Evolutionary conservation across 2,888 invertebrate species (phyloP), one percentile per base, ranked within the genome.

Genomic region (Nudaria mundana): DNA sequence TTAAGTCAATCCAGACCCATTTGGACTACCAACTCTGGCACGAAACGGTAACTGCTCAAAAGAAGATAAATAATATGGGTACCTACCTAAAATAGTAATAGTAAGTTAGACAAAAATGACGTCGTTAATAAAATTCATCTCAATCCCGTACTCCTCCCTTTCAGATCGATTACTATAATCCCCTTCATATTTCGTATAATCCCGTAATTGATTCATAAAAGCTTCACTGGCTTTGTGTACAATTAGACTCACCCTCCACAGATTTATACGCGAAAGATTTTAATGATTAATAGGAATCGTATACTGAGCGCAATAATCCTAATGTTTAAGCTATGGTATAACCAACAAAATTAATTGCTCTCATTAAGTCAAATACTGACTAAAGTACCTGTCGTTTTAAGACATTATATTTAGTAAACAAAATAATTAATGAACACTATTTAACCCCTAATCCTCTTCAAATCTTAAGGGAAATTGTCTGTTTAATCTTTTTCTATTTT

Each of bases 201-300:
- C 76, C 76, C 68, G 67, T 84, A 84, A 84, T 82, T 83, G 83
- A 82, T 82, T 77, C 71, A 69, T 76, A 75, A 81, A 78, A 80
- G 73, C 76, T 63, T 56, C 55, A 58, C 58, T 81, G 71, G 75
- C 76, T 81, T 79, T 74, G 58, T 74, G 58, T 71, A 71, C 71
- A 74, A 72, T 76, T 74, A 78, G 66, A 65, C 55, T 66, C 75
- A 68, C 74, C 71, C 71, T 68, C 66, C 71, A 62, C 71, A 76
- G 77, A 79, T 76, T 84, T 76, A 81, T 76, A 66, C 71, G 70
- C 76, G 67, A 81, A 80, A 73, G 75, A 77, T 83, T 78, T 72
- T 52, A 71, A 77, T 81, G 78, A 84, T 81, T 76, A 74, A 83
- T 84, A 33, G 33, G 24, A 11, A 63, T 55, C 50, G 44, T 53